phyloP scores from a whole-genome alignment of 2,113 vertebrate species.

The Phodopus roborovskii region DNA sequence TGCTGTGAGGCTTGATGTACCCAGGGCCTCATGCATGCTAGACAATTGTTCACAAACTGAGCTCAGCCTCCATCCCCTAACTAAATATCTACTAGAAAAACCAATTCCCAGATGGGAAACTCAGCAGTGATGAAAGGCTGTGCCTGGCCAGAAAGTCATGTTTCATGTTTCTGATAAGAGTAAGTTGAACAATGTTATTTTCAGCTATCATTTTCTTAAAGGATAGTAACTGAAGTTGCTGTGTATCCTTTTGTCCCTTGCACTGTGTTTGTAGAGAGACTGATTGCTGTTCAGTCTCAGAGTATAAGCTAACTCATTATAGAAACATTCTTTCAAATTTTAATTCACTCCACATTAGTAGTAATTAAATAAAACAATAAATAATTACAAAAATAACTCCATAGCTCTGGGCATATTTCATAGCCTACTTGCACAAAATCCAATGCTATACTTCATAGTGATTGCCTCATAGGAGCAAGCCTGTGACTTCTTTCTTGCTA shows the following conservation, averaged over 20 bases:
- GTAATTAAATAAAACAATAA: slow-evolving; percentile 56
- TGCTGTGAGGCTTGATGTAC: neutral
- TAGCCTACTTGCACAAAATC: slow-evolving; percentile 39
- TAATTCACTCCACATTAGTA: slow-evolving; percentile 38
- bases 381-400: slow-evolving; percentile 38
- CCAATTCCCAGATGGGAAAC: slow-evolving; percentile 32
- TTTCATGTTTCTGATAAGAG: slow-evolving; percentile 35
- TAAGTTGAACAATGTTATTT: neutral
- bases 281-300: slow-evolving; percentile 9
- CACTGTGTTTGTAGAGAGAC: slow-evolving; percentile 49
- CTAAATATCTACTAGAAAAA: slow-evolving; percentile 36
- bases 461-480: slow-evolving; percentile 60
- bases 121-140: neutral
- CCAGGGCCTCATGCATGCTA: neutral
- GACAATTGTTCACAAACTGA: neutral
- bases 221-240: slow-evolving; percentile 48
- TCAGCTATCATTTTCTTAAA: slow-evolving; percentile 18
- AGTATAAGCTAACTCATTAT: slow-evolving; percentile 51
- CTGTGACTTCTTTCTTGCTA: slow-evolving; percentile 69
- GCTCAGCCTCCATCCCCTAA: neutral
- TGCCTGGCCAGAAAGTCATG: neutral
- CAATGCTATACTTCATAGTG: slow-evolving; percentile 52
- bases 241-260: slow-evolving; percentile 19
- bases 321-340: slow-evolving; percentile 50
- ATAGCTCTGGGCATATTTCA: slow-evolving; percentile 56